Conservation (phyloP, 2,888 invertebrate species). For the Ceriagrion tenellum region DNA sequence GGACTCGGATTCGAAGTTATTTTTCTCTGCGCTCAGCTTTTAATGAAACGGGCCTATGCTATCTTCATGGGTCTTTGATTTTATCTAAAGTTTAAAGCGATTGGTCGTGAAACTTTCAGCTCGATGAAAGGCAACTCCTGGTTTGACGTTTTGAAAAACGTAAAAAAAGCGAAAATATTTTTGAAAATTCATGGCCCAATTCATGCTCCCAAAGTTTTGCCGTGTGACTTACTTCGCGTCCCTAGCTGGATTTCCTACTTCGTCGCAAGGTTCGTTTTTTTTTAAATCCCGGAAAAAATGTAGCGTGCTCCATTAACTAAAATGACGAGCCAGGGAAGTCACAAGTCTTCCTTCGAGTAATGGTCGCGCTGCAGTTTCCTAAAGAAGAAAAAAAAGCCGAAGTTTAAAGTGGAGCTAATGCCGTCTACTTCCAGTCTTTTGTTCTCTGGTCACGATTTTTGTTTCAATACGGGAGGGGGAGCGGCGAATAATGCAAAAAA, state of each 20-base stretch:
- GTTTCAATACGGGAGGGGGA: neutral
- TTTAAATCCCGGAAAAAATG: neutral
- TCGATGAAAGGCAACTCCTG: no score
- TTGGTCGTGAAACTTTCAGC: no score
- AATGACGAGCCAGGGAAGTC: neutral
- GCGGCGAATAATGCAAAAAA: neutral
- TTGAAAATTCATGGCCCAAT: no score
- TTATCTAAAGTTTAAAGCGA: no score
- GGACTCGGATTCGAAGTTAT: no score
- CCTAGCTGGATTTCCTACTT: neutral
- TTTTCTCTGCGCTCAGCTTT: no score
- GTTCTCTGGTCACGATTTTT: neutral
- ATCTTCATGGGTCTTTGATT: no score
- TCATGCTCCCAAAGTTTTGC: neutral
- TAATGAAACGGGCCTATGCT: no score
- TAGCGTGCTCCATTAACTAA: neutral
- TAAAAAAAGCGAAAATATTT: no score
- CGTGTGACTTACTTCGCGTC: neutral
- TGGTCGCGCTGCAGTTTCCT: neutral
- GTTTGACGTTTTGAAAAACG: no score
- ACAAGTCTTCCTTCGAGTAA: neutral
- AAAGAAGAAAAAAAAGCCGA: neutral
- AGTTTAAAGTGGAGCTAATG: slow-evolving; percentile 10
- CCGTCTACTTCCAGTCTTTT: neutral
- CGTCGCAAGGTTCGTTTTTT: neutral